phyloP scores from a whole-genome alignment of 2,113 vertebrate genomes.

The Chitala chitala region DNA sequence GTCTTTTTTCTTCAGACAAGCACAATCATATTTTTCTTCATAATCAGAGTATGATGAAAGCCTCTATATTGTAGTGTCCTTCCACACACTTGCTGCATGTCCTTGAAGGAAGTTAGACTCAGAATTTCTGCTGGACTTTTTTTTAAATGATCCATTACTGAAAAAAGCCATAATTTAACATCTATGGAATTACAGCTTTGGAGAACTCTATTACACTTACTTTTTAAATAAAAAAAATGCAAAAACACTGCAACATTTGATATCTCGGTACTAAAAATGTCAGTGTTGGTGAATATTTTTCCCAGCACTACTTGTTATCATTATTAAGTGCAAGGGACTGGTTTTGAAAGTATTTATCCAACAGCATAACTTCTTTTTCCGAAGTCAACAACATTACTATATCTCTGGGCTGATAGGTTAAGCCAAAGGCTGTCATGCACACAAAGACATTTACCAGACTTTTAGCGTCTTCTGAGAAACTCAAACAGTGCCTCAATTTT shows the following conservation, averaged over 20 bases:
- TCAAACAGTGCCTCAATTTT: not conserved
- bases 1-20: no score
- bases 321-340: not conserved
- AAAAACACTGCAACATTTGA: not conserved
- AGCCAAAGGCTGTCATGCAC: not conserved
- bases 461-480: not conserved
- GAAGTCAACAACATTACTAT: not conserved
- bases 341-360: not conserved
- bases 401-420: not conserved
- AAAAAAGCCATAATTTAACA: not conserved
- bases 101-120: not conserved
- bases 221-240: no score
- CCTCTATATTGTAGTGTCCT: no score
- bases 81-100: not conserved
- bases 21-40: no score
- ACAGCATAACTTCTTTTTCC: not conserved
- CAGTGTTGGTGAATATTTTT: not conserved
- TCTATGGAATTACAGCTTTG: not conserved
- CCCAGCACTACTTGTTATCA: not conserved
- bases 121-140: not conserved
- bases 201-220: not conserved
- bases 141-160: no score
- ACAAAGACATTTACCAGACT: not conserved
- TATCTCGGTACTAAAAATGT: no score
- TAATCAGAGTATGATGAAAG: no score